These are phyloP conservation scores for Macropodus opercularis DNA, from an alignment of 2,797 vertebrate species.

Conservation along the genomic window DNA sequence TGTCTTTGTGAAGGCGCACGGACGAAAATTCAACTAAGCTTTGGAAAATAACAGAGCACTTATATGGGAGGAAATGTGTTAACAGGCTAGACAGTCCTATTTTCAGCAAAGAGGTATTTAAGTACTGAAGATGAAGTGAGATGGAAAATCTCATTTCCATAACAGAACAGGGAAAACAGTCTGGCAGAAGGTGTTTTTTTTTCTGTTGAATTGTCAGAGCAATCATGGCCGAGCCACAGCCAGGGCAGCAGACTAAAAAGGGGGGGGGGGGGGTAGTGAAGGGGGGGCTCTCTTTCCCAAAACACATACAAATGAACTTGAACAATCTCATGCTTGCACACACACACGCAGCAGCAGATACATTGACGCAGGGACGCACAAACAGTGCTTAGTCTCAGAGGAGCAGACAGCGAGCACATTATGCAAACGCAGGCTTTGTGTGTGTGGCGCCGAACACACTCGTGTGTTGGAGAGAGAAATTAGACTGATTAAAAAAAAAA, in stretches of 20 bases:
- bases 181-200: conserved; percentile 71
- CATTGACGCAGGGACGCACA: conserved; percentile 70
- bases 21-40: conserved; percentile 64
- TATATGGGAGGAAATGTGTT: conserved; percentile 73
- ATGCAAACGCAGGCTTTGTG: conserved; percentile 80
- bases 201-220: conserved; percentile 74
- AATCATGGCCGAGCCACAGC: conserved; percentile 70
- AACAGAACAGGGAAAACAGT: conserved; percentile 77
- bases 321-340: conserved; percentile 55
- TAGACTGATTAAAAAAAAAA: conserved; percentile 84
- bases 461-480: conserved; percentile 79
- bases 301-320: conserved; percentile 74
- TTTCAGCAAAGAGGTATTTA: conserved; percentile 77
- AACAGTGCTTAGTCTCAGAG: conserved; percentile 77
- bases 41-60: conserved; percentile 72
- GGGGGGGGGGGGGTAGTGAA: conserved; percentile 15
- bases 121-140: conserved; percentile 79
- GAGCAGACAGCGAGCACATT: conserved; percentile 80
- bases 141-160: conserved; percentile 84
- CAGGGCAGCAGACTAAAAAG: conserved; percentile 66
- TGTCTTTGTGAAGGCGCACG: conserved; percentile 55
- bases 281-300: conserved; percentile 54
- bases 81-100: conserved; percentile 74
- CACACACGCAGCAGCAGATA: conserved; percentile 30
- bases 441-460: conserved; percentile 68